Percentiles rank a stretch among this genome's conserved stretches.
Conservation (phyloP, 1,140 invertebrate species). For the Mamestra configurata region DNA sequence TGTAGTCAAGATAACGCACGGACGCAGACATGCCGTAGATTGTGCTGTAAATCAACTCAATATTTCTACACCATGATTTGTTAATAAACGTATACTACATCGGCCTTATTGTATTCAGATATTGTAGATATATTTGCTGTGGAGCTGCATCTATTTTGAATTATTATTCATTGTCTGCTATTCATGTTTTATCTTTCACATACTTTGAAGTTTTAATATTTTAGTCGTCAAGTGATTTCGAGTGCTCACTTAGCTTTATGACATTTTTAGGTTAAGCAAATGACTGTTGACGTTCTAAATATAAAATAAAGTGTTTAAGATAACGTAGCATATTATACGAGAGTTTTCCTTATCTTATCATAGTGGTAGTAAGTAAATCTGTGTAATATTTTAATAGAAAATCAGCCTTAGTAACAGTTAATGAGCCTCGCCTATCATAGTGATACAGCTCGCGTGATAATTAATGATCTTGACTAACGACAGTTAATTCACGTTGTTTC, state of each 20-base stretch:
- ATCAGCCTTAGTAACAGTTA: conserved; percentile 41
- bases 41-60: conserved; percentile 48
- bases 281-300: conserved; percentile 5
- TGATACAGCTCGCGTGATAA: conserved; percentile 56
- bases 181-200: conserved; percentile 17
- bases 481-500: conserved; percentile 60
- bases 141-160: conserved; percentile 6
- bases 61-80: conserved; percentile 39
- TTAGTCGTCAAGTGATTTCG: background rate
- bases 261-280: conserved; percentile 37
- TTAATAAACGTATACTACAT: conserved; percentile 25
- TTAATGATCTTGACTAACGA: conserved; percentile 52
- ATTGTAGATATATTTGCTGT: background rate
- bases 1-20: conserved; percentile 50
- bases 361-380: conserved; percentile 39
- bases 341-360: conserved; percentile 41
- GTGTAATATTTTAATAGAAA: conserved; percentile 39
- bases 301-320: conserved; percentile 28
- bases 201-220: background rate
- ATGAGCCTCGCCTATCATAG: conserved; percentile 38
- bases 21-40: conserved; percentile 36
- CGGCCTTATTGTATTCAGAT: conserved; percentile 22
- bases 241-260: background rate
- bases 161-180: conserved; percentile 12
- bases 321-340: conserved; percentile 14